Percentiles rank a stretch among this genome's conserved stretches.
phyloP scores from a whole-genome alignment of 2,113 vertebrate genomes.

The Nesoenas mayeri region DNA sequence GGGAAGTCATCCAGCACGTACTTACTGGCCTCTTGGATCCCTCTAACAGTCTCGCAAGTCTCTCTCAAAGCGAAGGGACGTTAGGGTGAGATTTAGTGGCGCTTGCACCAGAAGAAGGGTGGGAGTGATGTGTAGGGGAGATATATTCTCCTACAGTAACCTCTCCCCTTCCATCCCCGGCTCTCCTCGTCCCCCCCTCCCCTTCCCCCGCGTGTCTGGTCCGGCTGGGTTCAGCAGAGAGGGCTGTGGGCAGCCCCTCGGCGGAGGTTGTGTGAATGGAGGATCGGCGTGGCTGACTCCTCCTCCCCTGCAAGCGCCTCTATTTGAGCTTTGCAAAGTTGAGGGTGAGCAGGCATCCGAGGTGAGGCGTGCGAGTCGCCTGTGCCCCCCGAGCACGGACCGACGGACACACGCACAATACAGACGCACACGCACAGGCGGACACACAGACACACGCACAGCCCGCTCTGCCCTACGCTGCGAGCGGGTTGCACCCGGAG shows the following conservation, averaged over 20 bases:
- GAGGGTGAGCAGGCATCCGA: conserved; percentile 79
- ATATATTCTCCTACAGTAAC: conserved; percentile 29
- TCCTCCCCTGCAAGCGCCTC: conserved; percentile 76
- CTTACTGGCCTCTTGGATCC: conserved; percentile 45
- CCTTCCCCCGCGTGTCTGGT: neutral
- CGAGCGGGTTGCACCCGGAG: conserved; percentile 42
- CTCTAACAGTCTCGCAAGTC: neutral
- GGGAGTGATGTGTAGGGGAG: conserved; percentile 39
- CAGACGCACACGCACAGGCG: neutral
- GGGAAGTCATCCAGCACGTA: conserved; percentile 28
- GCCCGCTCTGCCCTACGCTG: neutral
- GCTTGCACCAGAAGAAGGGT: neutral
- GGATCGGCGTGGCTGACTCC: conserved; percentile 80
- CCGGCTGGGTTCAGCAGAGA: conserved; percentile 20
- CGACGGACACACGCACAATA: neutral
- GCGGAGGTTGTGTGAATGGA: conserved; percentile 71
- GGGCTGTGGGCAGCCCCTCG: conserved; percentile 51
- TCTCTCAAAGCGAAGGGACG: neutral
- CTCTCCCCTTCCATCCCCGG: conserved; percentile 22
- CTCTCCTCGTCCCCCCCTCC: neutral
- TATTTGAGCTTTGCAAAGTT: conserved; percentile 88
- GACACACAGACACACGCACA: neutral
- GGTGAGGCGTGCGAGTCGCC: conserved; percentile 80
- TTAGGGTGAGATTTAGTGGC: conserved; percentile 45
- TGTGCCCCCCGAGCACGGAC: conserved; percentile 34